Base-by-base conservation (phyloP, 2,113 vertebrate species). In the Microcebus jonahi region DNA sequence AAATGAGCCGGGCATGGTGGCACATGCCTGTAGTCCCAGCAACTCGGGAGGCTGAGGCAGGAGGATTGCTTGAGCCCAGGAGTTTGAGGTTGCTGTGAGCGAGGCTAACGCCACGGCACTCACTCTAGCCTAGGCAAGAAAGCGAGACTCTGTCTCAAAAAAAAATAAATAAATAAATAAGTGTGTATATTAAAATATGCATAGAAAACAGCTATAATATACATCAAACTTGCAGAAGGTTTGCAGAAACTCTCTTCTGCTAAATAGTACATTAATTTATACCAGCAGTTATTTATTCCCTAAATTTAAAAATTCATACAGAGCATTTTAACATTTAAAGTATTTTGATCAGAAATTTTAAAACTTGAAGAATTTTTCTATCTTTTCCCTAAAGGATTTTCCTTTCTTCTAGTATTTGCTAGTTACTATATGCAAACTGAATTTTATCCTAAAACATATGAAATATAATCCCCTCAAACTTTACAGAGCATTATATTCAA, bases 211-310 rank as follows among this genome's bases (percentile, higher is more conserved):
- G n/a, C n/a, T n/a, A n/a, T n/a, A n/a, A n/a, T n/a, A n/a, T n/a
- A n/a, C n/a, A n/a, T n/a, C n/a, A n/a, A 70, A 80, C 1, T 63
- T 96, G 7, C 18, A 87, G 4, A n/a, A n/a, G n/a, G 18, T 36
- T 73, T 73, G 57, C 1, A 80, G 31, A 94, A 92, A 95, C 39
- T 81, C 34, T 31, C 29, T 50, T 59, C 70, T 63, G 75, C 20
- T 90, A 90, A 95, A 73, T 87, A 83, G 59, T 65, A 76, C 5
- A 80, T 86, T 90, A 90, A 81, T 92, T 92, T 94, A 77, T 45
- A 36, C 5, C 5, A 85, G 50, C 6, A 84, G n/a, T 23, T 81
- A 90, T 48, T 59, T 77, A 75, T 21, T 84, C 42, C 15, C 34
- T 36, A 84, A 77, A 87, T 75, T 45, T 15, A 73, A 48, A 31